phyloP scores from a whole-genome alignment of 2,797 vertebrate species.

The Falco cherrug region DNA sequence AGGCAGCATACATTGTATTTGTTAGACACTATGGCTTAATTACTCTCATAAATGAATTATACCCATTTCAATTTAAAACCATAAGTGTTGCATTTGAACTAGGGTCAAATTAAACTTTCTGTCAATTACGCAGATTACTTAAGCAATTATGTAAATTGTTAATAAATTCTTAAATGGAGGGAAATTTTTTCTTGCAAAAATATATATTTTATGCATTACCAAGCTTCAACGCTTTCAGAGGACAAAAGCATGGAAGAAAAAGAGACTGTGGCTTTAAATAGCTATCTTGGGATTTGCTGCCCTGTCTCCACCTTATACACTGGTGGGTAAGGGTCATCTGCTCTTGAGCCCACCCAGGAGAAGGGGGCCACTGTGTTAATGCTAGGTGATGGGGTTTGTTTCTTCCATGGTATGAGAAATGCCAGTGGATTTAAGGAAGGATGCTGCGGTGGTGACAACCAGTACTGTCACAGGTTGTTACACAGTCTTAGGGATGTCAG shows the following conservation, averaged over 20 bases:
- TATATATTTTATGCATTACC: constrained; percentile 69
- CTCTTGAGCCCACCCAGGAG: neutral
- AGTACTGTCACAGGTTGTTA: neutral
- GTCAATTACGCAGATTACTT: constrained; percentile 82
- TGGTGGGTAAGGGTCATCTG: neutral
- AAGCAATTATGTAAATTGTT: constrained; percentile 85
- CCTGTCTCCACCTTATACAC: neutral
- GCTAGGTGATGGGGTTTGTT: neutral
- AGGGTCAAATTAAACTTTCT: constrained; percentile 83
- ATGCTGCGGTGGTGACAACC: neutral
- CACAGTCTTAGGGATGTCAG: neutral
- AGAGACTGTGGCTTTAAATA: neutral
- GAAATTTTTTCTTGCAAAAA: constrained; percentile 73
- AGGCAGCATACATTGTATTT: constrained; percentile 82
- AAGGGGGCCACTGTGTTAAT: neutral
- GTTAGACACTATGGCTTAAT: constrained; percentile 86
- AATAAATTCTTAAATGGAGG: constrained; percentile 82
- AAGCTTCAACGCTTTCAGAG: constrained; percentile 34
- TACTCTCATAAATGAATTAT: constrained; percentile 91
- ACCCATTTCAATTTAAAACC: constrained; percentile 85
- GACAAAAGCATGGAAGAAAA: neutral
- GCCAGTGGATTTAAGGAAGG: neutral
- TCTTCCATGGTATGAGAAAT: neutral
- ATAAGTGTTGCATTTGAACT: constrained; percentile 83
- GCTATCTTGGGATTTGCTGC: neutral